Percentiles rank a stretch among this genome's conserved stretches.
phyloP scores from a whole-genome alignment of 2,113 vertebrate genomes.

The Chaetodon auriga region DNA sequence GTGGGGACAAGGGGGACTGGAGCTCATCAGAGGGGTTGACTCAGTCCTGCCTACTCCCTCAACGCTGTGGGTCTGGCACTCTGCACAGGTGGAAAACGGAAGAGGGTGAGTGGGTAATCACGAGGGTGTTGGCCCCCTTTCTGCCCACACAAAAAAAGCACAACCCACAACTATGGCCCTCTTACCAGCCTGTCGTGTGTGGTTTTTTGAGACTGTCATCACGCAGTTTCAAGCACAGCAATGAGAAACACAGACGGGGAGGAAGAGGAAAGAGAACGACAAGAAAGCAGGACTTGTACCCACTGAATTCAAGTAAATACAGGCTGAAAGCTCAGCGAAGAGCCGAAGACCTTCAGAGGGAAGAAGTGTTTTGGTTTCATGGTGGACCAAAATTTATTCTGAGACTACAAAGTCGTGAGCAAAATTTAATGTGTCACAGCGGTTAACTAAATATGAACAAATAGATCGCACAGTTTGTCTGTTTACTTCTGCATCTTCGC shows the following conservation, averaged over 20 bases:
- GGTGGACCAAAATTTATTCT: conserved; percentile 28
- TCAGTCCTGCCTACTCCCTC: conserved; percentile 70
- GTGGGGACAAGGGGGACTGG: conserved; percentile 66
- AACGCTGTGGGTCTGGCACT: conserved; percentile 77
- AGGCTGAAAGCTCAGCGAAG: conserved; percentile 11
- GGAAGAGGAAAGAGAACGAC: conserved; percentile 44
- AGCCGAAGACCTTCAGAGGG: conserved; percentile 22
- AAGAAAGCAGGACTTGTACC: conserved; percentile 48
- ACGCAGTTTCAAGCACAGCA: conserved; percentile 50
- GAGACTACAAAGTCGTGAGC: conserved; percentile 48
- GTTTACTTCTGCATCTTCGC: conserved; percentile 47
- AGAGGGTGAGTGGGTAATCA: conserved; percentile 79
- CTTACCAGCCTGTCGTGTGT: conserved; percentile 76
- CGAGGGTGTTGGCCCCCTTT: conserved; percentile 77
- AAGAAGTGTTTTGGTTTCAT: conserved; percentile 55
- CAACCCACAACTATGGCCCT: conserved; percentile 76
- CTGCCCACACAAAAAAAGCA: conserved; percentile 68
- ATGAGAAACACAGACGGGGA: conserved; percentile 74
- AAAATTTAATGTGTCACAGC: conserved; percentile 55
- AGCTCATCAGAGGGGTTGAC: conserved; percentile 75
- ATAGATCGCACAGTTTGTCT: conserved; percentile 36
- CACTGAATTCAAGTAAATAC: conserved; percentile 41
- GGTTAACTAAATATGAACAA: conserved; percentile 48
- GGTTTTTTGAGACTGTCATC: conserved; percentile 78
- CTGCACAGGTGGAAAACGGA: conserved; percentile 81